phyloP scores from a whole-genome alignment of 2,888 invertebrate species.

The Sphinx pinastri region DNA sequence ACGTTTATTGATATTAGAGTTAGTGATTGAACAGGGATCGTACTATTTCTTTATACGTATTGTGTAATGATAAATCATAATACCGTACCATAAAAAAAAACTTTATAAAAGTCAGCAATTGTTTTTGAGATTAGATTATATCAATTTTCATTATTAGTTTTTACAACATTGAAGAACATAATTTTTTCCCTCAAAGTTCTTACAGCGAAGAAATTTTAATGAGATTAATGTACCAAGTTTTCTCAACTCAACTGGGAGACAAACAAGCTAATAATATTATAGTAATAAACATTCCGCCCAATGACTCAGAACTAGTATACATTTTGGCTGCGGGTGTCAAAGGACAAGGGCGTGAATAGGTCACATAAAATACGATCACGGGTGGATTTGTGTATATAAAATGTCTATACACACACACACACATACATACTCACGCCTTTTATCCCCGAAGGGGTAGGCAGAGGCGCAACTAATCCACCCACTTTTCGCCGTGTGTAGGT shows the following conservation, averaged over 20 bases:
- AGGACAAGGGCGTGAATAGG: slow-evolving; percentile 2
- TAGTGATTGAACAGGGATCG: too few species aligned
- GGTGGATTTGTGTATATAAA: background rate
- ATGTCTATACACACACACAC: background rate
- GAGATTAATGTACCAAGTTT: slow-evolving; percentile 14
- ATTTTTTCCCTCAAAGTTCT: background rate
- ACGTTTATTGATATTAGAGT: too few species aligned
- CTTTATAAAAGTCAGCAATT: background rate
- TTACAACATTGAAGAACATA: background rate
- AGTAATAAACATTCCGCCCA: slow-evolving; percentile 37
- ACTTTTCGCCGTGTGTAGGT: too few species aligned
- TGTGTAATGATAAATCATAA: too few species aligned
- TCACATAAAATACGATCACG: background rate
- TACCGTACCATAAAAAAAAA: background rate
- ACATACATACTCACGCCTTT: too few species aligned
- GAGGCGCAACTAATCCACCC: too few species aligned
- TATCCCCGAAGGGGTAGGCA: too few species aligned
- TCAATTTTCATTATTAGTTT: background rate
- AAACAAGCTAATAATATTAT: slow-evolving; percentile 41
- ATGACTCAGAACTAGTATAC: slow-evolving; percentile 36
- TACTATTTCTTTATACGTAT: too few species aligned
- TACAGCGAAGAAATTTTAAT: slow-evolving; percentile 3
- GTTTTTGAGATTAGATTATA: background rate
- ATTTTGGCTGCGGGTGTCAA: background rate
- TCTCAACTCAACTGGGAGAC: slow-evolving; percentile 35